phyloP scores from a whole-genome alignment of 2,888 invertebrate species.

The Laothoe populi region DNA sequence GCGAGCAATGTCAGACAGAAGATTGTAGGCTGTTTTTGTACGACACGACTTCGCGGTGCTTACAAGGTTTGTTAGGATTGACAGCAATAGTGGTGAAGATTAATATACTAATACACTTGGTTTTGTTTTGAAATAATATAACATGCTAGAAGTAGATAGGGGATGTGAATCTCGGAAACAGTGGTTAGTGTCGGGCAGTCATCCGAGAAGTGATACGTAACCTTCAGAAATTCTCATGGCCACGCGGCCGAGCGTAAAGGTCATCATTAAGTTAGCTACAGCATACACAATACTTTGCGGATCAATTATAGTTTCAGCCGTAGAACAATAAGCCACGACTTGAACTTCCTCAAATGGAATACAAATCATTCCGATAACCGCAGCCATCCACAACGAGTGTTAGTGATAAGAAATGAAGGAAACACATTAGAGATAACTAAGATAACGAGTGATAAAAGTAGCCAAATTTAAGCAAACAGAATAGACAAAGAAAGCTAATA shows the following conservation, averaged over 20 bases:
- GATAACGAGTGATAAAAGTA: slow-evolving; percentile 41
- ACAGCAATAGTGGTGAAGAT: slow-evolving; percentile 39
- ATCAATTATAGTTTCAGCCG: slow-evolving; percentile 48
- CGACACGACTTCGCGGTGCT: slow-evolving; percentile 47
- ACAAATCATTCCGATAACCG: slow-evolving; percentile 37
- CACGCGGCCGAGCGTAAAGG: slow-evolving; percentile 75
- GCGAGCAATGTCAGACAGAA: slow-evolving; percentile 66
- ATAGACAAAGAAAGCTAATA: slow-evolving; percentile 22
- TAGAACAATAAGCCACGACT: slow-evolving; percentile 40
- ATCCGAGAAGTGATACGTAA: slow-evolving; percentile 61
- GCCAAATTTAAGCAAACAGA: slow-evolving; percentile 22
- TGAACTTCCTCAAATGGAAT: slow-evolving; percentile 40
- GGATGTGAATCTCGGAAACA: slow-evolving; percentile 10
- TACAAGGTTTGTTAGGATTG: slow-evolving; percentile 33
- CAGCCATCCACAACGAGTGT: slow-evolving; percentile 44
- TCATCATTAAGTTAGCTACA: slow-evolving; percentile 61
- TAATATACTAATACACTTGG: slow-evolving; percentile 8
- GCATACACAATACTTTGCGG: slow-evolving; percentile 55
- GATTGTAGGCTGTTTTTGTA: slow-evolving; percentile 71
- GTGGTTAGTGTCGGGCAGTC: slow-evolving; percentile 37
- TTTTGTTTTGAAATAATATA: slow-evolving; percentile 21
- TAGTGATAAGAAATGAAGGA: slow-evolving; percentile 53
- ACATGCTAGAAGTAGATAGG: slow-evolving; percentile 29
- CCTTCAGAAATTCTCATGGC: slow-evolving; percentile 78
- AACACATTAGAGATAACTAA: slow-evolving; percentile 49